Evolutionary conservation across 2,113 vertebrate species (phyloP).

Genomic region (Aleadryas rufinucha): DNA sequence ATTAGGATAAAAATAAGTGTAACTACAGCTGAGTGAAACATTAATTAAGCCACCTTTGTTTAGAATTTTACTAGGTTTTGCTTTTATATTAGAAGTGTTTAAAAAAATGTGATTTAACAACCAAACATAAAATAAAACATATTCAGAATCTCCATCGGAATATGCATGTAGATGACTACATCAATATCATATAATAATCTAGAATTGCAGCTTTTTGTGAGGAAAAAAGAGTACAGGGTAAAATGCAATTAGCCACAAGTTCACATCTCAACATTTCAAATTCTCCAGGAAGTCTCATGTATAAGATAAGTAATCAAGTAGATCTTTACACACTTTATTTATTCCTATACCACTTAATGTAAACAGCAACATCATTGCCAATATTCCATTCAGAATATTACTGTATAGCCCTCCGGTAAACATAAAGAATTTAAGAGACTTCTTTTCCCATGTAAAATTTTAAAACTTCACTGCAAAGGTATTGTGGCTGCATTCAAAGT

Average conservation of each 20-base stretch:
- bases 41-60: not conserved
- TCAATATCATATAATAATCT: not conserved
- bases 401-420: not conserved
- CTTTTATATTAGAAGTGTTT: not conserved
- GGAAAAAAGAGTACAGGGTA: not conserved
- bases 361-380: not conserved
- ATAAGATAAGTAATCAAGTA: not conserved
- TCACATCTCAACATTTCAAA: not conserved
- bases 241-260: not conserved
- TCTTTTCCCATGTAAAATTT: not conserved
- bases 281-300: not conserved
- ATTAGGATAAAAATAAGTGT: not conserved
- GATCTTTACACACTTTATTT: not conserved
- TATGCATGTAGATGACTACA: not conserved
- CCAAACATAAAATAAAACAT: not conserved
- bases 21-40: not conserved
- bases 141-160: not conserved
- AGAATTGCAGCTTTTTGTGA: not conserved
- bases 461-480: not conserved
- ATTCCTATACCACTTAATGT: not conserved
- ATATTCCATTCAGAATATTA: not conserved
- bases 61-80: not conserved
- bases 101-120: not conserved
- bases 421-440: not conserved
- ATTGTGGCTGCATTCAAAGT: not conserved